Conservation (phyloP, 1,140 invertebrate species). For the Drosophila truncata region DNA sequence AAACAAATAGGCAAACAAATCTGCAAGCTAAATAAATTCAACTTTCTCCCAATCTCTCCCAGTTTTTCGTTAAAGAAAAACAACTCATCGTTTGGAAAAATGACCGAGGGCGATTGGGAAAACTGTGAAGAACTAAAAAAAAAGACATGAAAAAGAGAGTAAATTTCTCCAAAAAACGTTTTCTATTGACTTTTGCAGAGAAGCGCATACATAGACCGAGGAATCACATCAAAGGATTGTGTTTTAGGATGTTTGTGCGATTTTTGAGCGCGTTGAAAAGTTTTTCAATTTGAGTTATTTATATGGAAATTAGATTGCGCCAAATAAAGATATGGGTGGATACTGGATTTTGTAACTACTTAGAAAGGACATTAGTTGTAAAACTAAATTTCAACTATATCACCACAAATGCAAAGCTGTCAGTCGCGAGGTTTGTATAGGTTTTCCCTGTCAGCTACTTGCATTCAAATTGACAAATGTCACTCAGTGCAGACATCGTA, state of each 20-base stretch:
- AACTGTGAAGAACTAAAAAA: constrained; percentile 20
- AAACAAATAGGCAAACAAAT: constrained; percentile 70
- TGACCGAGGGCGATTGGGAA: constrained; percentile 41
- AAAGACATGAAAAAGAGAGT: constrained; percentile 23
- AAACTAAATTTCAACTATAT: constrained; percentile 44
- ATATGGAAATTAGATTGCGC: not conserved
- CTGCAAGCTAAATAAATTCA: constrained; percentile 63
- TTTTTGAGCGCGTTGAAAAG: constrained; percentile 18
- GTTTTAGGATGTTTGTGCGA: constrained; percentile 3
- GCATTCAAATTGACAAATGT: constrained; percentile 63
- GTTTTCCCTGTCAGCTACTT: constrained; percentile 35
- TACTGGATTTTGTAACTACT: constrained; percentile 12
- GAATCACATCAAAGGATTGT: constrained; percentile 36
- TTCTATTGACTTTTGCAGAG: constrained; percentile 32
- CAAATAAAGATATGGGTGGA: constrained; percentile 14
- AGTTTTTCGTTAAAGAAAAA: constrained; percentile 17
- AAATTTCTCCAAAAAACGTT: constrained; percentile 23
- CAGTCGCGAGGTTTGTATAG: constrained; percentile 15
- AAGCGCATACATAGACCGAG: not conserved
- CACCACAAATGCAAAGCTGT: constrained; percentile 35
- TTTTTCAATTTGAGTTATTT: constrained; percentile 66
- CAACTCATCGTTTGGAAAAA: constrained; percentile 22
- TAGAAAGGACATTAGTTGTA: constrained; percentile 16
- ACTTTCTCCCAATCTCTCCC: constrained; percentile 17
- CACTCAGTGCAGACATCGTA: constrained; percentile 52